A percentile compares a stretch with the other conserved stretches of the same genome.
phyloP scores from a whole-genome alignment of 1,140 invertebrate species.

The Chrysopa pallens region DNA sequence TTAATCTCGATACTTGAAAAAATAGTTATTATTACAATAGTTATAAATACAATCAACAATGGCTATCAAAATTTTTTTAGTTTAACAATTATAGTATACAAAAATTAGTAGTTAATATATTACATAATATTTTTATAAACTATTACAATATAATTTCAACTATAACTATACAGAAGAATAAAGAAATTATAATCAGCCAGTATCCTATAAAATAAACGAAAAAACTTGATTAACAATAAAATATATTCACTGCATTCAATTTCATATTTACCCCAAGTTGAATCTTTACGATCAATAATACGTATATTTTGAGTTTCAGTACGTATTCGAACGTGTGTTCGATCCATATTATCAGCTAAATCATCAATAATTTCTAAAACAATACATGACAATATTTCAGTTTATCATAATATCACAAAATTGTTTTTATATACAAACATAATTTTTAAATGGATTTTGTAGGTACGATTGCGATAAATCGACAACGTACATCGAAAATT shows the following conservation, averaged over 20 bases:
- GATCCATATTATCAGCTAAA: constrained; percentile 47
- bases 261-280: constrained; percentile 35
- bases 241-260: constrained; percentile 3
- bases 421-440: too few species aligned
- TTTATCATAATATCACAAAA: too few species aligned
- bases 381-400: constrained; percentile 4
- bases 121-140: background rate
- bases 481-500: too few species aligned
- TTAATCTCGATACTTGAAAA: too few species aligned
- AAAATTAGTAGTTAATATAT: too few species aligned
- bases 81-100: too few species aligned
- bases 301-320: constrained; percentile 40
- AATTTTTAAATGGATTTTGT: too few species aligned
- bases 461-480: too few species aligned
- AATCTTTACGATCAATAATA: constrained; percentile 39
- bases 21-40: too few species aligned
- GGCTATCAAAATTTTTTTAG: too few species aligned
- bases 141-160: background rate
- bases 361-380: constrained; percentile 53
- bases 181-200: constrained; percentile 37
- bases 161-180: constrained; percentile 28
- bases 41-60: too few species aligned
- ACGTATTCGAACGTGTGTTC: constrained; percentile 38
- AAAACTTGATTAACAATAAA: constrained; percentile 4
- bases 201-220: constrained; percentile 19